A percentile compares a stretch with the other conserved stretches of the same genome.
Conservation (phyloP, 2,888 invertebrate species). For the Lithophane semibrunnea region DNA sequence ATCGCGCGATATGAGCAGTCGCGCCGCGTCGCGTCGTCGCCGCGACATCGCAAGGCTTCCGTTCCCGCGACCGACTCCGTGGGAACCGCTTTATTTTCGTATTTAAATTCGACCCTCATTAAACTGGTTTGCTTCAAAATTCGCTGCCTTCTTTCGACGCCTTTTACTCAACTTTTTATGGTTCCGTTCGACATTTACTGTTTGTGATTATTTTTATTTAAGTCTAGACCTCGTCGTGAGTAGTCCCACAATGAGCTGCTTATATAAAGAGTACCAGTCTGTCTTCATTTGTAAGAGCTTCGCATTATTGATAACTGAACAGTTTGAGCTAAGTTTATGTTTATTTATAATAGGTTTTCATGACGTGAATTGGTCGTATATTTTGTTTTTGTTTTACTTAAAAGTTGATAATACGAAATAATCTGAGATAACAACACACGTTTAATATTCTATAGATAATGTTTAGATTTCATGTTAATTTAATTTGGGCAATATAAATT, state of each 20-base stretch:
- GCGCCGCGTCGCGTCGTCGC: constrained; percentile 69
- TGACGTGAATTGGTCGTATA: constrained; percentile 54
- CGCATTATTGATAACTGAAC: constrained; percentile 62
- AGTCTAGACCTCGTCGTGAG: constrained; percentile 83
- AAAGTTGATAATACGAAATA: constrained; percentile 61
- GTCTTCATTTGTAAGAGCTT: constrained; percentile 77
- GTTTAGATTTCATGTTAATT: constrained; percentile 82
- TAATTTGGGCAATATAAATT: constrained; percentile 86
- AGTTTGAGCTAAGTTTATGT: constrained; percentile 55
- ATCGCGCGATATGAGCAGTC: constrained; percentile 73
- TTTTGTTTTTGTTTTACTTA: constrained; percentile 62
- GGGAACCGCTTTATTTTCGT: constrained; percentile 90
- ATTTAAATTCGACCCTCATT: constrained; percentile 91
- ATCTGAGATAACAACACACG: constrained; percentile 71
- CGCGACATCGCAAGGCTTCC: constrained; percentile 86
- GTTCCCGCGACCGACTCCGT: constrained; percentile 89
- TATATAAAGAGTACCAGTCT: constrained; percentile 77
- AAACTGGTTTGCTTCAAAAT: constrained; percentile 90
- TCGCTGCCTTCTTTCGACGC: constrained; percentile 91
- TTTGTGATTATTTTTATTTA: constrained; percentile 82
- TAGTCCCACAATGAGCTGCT: constrained; percentile 78
- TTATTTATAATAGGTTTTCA: constrained; percentile 44
- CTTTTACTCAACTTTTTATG: constrained; percentile 90
- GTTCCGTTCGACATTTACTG: constrained; percentile 90
- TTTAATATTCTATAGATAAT: constrained; percentile 79